A percentile compares a stretch with the other conserved stretches of the same genome.
These are phyloP conservation scores for Hirtodrosophila cameraria DNA, from an alignment of 2,888 invertebrate genomes.

Conservation along the genomic window DNA sequence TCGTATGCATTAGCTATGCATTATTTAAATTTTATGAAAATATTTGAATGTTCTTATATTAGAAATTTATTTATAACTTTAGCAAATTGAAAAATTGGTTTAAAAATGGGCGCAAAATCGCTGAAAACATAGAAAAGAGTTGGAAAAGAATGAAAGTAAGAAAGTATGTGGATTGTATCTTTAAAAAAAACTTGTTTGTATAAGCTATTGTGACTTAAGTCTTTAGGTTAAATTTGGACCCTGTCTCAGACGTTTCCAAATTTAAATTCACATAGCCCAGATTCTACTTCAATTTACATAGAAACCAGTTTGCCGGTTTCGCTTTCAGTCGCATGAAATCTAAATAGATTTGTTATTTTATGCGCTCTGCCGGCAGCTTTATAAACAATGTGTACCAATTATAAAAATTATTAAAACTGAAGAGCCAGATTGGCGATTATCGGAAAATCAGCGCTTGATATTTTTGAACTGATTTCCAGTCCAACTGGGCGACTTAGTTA, in stretches of 20 bases:
- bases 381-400: conserved; percentile 14
- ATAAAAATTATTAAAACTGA: conserved; percentile 11
- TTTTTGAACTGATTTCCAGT: conserved; percentile 3
- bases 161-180: neutral
- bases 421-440: conserved; percentile 25
- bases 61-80: too few relatives aligned
- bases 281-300: conserved; percentile 38
- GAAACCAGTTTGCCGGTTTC: conserved; percentile 38
- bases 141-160: neutral
- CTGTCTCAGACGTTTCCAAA: neutral
- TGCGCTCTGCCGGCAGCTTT: conserved; percentile 11
- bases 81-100: too few relatives aligned
- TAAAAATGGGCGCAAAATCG: too few relatives aligned
- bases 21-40: too few relatives aligned
- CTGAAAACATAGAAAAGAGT: neutral
- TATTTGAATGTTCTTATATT: too few relatives aligned
- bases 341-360: conserved; percentile 17
- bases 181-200: conserved; percentile 4
- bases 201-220: neutral
- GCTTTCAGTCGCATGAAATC: conserved; percentile 33
- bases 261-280: conserved; percentile 22
- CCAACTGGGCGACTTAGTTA: conserved; percentile 33
- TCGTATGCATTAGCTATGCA: too few relatives aligned
- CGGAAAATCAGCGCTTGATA: conserved; percentile 36
- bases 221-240: neutral